A percentile compares a stretch with the other conserved stretches of the same genome.
Evolutionary conservation across 2,113 vertebrate genomes (phyloP).

Genomic region (Pampusana beccarii): DNA sequence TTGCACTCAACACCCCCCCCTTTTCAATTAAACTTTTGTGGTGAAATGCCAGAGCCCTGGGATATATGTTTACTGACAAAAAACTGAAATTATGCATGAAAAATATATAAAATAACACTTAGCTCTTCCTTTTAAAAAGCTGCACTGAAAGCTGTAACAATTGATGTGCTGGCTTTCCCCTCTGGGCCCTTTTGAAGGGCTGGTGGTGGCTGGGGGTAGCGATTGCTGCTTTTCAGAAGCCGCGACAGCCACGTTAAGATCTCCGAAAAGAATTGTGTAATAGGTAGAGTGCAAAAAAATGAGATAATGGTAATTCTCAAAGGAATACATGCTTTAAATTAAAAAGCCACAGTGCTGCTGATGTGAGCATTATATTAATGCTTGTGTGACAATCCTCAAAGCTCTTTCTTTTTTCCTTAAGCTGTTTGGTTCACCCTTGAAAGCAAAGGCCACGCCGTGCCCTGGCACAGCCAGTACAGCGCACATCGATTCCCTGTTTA

Average conservation of each 20-base stretch:
- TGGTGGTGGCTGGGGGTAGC: constrained; percentile 34
- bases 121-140: constrained; percentile 35
- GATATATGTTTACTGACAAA: constrained; percentile 49
- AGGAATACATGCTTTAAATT: constrained; percentile 57
- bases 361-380: constrained; percentile 47
- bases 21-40: constrained; percentile 27
- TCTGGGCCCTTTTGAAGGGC: constrained; percentile 56
- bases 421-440: neutral
- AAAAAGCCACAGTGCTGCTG: constrained; percentile 49
- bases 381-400: neutral
- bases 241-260: constrained; percentile 52
- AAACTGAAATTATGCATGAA: constrained; percentile 28
- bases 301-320: constrained; percentile 42
- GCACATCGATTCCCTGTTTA: neutral
- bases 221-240: constrained; percentile 43
- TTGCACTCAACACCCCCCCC: neutral
- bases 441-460: neutral
- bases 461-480: neutral
- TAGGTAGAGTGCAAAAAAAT: constrained; percentile 52
- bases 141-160: constrained; percentile 47
- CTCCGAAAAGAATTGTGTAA: constrained; percentile 36
- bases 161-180: constrained; percentile 61
- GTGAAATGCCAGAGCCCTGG: neutral
- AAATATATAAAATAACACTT: constrained; percentile 64
- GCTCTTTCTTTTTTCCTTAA: neutral